Conservation (phyloP, 1,140 invertebrate species). For the Cryptotermes secundus region DNA sequence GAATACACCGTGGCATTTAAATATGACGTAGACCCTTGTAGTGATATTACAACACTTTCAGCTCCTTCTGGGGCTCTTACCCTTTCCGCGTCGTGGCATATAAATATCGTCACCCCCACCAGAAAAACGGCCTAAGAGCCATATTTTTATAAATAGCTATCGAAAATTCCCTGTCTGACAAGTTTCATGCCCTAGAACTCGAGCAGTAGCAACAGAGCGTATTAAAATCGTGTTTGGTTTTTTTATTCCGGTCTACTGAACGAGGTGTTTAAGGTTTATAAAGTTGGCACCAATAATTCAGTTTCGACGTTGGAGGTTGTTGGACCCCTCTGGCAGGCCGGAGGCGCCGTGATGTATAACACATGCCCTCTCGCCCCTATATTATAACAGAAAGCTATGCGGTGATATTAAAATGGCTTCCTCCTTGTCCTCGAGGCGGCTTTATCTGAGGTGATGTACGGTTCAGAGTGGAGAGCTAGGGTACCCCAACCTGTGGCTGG, state of each 20-base stretch:
- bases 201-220: background rate
- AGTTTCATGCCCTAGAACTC: background rate
- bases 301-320: background rate
- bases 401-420: slow-evolving; percentile 11
- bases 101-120: background rate
- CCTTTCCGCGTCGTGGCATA: background rate
- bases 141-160: background rate
- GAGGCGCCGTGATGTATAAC: background rate
- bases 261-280: background rate
- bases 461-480: background rate
- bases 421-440: background rate
- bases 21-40: background rate
- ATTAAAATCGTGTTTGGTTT: background rate
- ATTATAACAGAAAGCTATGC: slow-evolving; percentile 3
- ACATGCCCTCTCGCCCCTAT: background rate
- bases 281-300: background rate
- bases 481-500: too few species aligned
- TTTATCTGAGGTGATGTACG: background rate
- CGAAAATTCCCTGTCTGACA: background rate
- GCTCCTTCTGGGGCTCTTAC: background rate
- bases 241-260: background rate
- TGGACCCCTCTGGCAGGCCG: background rate
- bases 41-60: background rate
- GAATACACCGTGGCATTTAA: background rate
- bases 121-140: background rate